Conservation (phyloP, 2,113 vertebrate genomes). For the Stomatorhinus ivindoensis region DNA sequence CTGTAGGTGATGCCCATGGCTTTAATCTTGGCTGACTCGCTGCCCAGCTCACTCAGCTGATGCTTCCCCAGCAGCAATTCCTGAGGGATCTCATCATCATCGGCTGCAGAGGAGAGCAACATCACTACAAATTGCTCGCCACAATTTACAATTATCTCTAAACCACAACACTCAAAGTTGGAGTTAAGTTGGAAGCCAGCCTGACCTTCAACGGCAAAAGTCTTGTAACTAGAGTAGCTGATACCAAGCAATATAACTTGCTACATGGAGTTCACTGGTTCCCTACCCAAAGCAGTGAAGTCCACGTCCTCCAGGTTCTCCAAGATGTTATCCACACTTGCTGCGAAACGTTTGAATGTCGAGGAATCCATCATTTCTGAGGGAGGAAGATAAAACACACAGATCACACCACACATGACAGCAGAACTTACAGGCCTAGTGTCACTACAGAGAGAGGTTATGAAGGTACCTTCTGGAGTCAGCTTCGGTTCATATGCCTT, state of each 20-base stretch:
- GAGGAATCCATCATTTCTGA: constrained; percentile 97
- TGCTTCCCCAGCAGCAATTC: constrained; percentile 91
- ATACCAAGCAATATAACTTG: neutral
- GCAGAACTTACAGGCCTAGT: neutral
- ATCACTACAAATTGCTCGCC: neutral
- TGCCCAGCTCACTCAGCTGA: constrained; percentile 87
- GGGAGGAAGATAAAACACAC: constrained; percentile 9
- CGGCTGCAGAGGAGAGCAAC: constrained; percentile 32
- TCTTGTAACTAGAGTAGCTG: neutral
- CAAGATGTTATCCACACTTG: constrained; percentile 89
- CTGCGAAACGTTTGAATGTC: constrained; percentile 89
- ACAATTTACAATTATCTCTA: neutral
- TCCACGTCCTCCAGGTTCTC: constrained; percentile 97
- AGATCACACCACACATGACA: constrained; percentile 10
- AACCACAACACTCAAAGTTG: neutral
- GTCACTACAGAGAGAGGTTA: neutral
- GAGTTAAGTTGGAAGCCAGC: neutral
- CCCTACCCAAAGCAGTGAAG: constrained; percentile 85
- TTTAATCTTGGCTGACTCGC: constrained; percentile 97
- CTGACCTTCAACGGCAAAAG: neutral
- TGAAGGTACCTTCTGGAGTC: constrained; percentile 77
- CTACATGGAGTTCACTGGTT: neutral
- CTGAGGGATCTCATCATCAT: constrained; percentile 95
- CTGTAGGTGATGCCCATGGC: constrained; percentile 94
- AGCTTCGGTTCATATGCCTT: constrained; percentile 96